Evolutionary conservation across 2,888 invertebrate genomes (phyloP), one percentile per base, ranked within the genome.

Genomic region (Synergus japonicus): DNA sequence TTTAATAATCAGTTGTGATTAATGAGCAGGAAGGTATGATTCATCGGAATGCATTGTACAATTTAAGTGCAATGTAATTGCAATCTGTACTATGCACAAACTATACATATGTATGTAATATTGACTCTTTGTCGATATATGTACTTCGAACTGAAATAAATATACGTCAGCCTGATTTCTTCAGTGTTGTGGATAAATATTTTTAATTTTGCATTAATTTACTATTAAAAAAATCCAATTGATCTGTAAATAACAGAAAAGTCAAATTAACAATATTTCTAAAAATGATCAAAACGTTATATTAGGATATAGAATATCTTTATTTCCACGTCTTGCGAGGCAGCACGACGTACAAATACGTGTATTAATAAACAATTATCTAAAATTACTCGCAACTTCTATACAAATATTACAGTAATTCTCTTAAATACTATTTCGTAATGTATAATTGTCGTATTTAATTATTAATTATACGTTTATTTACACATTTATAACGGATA

Each of bases 351-450:
- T 83, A 87, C 83, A 85, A 89, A 81, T 73, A 73, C 12, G n/a
- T 73, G n/a, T 87, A 88, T 88, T 87, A 84, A 86, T 86, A 87
- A 88, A 87, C 87, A 88, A 85, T 87, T 81, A 85, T 87, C 89
- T 89, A 89, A 88, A 89, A 88, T 88, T 87, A 89, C 84, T 88
- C 86, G 86, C 88, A 88, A 88, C 86, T 87, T 84, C 90, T 90
- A 90, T 90, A 89, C 89, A 89, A 89, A 89, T 88, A 89, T 88
- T 89, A 89, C 88, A 90, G 85, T 89, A 87, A 85, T 85, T 84
- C 83, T 83, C 84, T 83, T 85, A 83, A 78, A n/a, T 73, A 66
- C 44, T 46, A 79, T 81, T 76, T 81, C 79, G 79, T 66, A 79
- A 60, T 82, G n/a, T 73, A 58, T 85, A 83, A 83, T 82, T 82